A percentile compares a stretch with the other conserved stretches of the same genome.
Conservation (phyloP, 2,888 invertebrate genomes). For the Drosophila nigricruria region DNA sequence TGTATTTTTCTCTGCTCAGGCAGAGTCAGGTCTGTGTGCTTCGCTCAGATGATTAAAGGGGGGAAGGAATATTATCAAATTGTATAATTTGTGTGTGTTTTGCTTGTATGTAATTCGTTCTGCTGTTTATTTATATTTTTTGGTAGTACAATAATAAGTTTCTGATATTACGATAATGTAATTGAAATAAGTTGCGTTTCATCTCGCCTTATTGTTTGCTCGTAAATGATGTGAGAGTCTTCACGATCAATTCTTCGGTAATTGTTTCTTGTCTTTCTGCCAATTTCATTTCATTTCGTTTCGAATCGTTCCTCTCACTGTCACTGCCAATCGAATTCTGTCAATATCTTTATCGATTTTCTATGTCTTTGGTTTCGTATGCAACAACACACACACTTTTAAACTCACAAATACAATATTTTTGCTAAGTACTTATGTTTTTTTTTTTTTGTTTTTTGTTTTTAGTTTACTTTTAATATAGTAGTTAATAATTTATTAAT, state of each 20-base stretch:
- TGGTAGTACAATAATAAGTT: conserved; percentile 55
- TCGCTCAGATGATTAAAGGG: conserved; percentile 22
- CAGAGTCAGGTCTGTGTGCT: conserved; percentile 20
- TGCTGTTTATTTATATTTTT: conserved; percentile 36
- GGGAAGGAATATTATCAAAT: conserved; percentile 58
- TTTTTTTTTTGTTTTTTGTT: conserved; percentile 57
- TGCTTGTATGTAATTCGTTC: conserved; percentile 15
- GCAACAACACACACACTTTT: conserved; percentile 84
- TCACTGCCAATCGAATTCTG: conserved; percentile 43
- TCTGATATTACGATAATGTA: conserved; percentile 47
- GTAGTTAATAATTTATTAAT: conserved; percentile 76
- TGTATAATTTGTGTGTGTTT: conserved; percentile 48
- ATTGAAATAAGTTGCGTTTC: conserved; percentile 56
- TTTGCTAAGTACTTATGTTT: conserved; percentile 83
- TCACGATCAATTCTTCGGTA: conserved; percentile 22
- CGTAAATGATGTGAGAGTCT: conserved; percentile 22
- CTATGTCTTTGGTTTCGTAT: conserved; percentile 63
- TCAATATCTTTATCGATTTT: conserved; percentile 18
- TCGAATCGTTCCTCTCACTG: background rate
- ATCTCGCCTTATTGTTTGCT: conserved; percentile 37
- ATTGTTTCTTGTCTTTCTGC: conserved; percentile 8
- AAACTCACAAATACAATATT: conserved; percentile 85
- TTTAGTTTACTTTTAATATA: conserved; percentile 72
- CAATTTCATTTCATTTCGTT: conserved; percentile 12
- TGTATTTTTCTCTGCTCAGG: background rate